A percentile compares a stretch with the other conserved stretches of the same genome.
These are phyloP conservation scores for Patella caerulea DNA, from an alignment of 2,888 invertebrate species.

Conservation along the genomic window DNA sequence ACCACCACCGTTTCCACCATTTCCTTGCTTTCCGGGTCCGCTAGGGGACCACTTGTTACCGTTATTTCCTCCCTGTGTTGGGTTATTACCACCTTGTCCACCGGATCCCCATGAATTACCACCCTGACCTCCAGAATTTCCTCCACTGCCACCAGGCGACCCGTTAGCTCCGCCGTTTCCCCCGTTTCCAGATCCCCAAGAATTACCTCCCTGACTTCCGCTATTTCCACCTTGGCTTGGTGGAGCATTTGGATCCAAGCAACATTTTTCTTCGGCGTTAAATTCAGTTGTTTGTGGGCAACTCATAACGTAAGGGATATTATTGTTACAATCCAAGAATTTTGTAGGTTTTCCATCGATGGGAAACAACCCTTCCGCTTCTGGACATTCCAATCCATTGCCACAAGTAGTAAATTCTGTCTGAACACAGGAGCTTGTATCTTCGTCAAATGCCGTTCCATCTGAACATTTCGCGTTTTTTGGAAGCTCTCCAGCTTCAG, in stretches of 20 bases:
- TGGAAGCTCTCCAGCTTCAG: background rate
- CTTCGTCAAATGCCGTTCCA: background rate
- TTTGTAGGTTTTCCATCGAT: background rate
- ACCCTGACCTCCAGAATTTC: background rate
- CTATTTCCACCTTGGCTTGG: background rate
- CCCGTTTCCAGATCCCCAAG: background rate
- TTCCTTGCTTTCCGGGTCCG: background rate
- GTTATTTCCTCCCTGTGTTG: background rate
- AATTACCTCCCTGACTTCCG: background rate
- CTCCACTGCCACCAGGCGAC: background rate
- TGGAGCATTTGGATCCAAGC: constrained; percentile 6
- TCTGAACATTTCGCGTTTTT: background rate
- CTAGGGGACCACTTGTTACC: background rate
- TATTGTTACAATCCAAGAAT: background rate
- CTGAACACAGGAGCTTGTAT: background rate
- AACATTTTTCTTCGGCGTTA: background rate
- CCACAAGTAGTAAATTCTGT: background rate
- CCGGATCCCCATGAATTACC: background rate
- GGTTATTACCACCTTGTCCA: background rate
- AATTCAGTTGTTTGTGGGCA: background rate
- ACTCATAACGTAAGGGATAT: background rate
- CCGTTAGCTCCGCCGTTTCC: background rate
- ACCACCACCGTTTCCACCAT: background rate
- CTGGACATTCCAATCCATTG: background rate
- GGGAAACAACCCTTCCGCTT: background rate